Evolutionary conservation across 2,888 invertebrate species (phyloP), one percentile per base, ranked within the genome.

Genomic region (Plagiodera versicolora): DNA sequence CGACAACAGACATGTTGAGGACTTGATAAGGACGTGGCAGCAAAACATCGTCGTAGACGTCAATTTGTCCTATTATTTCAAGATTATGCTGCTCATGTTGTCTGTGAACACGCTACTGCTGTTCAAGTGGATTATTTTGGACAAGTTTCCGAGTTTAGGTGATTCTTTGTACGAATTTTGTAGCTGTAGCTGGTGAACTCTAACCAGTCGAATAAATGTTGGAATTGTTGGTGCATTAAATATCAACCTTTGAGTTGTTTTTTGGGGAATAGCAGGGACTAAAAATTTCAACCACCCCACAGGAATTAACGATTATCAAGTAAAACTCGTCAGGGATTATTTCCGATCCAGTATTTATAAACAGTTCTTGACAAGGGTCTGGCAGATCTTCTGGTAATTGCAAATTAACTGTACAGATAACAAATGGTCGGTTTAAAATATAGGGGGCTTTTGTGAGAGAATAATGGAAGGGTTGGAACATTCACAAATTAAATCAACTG

Each of bases 31-130:
- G 45, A 67, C 64, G 10, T 60, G 65, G 17, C 65, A 68, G 52
- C 69, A 69, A 59, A 70, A 70, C 56, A 62, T 71, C 24, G 64
- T 71, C 16, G 69, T 74, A 10, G 71, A 72, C 55, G 67, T 69
- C 1, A 72, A 70, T 59, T 63, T 72, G 68, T 69, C 72, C 18
- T 71, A 67, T 44, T 70, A 72, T 61, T 72, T 71, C 46, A 74
- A 71, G 55, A 61, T 72, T 6, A 69, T 72, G 67, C 62, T 74
- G 58, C 58, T 74, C 11, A 63, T 74, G 64, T 66, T 72, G 60
- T 68, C 71, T 8, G 48, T 72, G 6, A 72, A 74, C 53, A 69
- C 69, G 2, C 53, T 72, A 47, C 49, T 72, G 30, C 53, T 72
- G 57, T 68, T 71, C 48, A 72, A 70, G 57, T 68, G 67, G 62